phyloP scores from a whole-genome alignment of 2,888 invertebrate species.

The Hermaeophaga mercurialis region DNA sequence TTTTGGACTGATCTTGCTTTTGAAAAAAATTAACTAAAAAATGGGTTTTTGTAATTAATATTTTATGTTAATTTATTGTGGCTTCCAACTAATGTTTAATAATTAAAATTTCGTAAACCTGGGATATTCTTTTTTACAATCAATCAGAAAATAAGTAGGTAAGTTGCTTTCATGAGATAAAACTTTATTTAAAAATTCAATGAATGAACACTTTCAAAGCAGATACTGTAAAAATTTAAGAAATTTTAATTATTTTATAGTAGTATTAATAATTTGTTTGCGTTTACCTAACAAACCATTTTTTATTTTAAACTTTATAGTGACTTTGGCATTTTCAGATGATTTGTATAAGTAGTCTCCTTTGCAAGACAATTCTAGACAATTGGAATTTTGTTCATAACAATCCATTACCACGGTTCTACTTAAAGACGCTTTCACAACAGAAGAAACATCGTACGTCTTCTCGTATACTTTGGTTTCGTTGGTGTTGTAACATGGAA shows the following conservation, averaged over 20 bases:
- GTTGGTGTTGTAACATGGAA: conserved; percentile 20
- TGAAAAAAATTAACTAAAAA: conserved; percentile 32
- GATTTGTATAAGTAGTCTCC: conserved; percentile 32
- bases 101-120: too few relatives aligned
- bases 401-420: conserved; percentile 29
- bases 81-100: too few relatives aligned
- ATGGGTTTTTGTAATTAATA: too few relatives aligned
- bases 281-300: conserved; percentile 31
- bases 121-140: too few relatives aligned
- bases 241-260: too few relatives aligned
- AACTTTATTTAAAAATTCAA: too few relatives aligned
- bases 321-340: conserved; percentile 31
- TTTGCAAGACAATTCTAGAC: conserved; percentile 29
- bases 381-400: conserved; percentile 20
- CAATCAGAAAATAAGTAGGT: too few relatives aligned
- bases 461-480: conserved; percentile 4
- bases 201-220: too few relatives aligned
- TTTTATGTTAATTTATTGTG: too few relatives aligned
- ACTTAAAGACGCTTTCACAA: conserved; percentile 23
- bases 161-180: too few relatives aligned
- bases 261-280: too few relatives aligned
- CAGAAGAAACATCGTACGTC: conserved; percentile 7
- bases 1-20: conserved; percentile 29
- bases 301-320: conserved; percentile 25
- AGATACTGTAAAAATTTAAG: too few relatives aligned